These are phyloP conservation scores for Hemibagrus wyckioides DNA, from an alignment of 2,113 vertebrate genomes.

Conservation along the genomic window DNA sequence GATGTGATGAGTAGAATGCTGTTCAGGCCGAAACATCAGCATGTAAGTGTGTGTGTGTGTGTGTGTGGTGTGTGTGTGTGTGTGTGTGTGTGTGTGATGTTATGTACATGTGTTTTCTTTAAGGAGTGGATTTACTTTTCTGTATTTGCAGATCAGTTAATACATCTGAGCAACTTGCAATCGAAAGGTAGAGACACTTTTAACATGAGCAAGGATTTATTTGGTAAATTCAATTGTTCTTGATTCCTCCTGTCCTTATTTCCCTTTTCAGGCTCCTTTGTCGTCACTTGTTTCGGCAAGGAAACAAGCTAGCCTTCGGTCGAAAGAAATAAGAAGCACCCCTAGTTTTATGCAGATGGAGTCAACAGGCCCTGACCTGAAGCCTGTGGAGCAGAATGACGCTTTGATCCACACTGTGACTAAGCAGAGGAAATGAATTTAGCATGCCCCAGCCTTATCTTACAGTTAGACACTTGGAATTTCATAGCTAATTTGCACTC, in stretches of 20 bases:
- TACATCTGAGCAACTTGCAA: background rate
- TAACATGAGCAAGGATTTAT: background rate
- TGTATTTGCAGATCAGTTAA: background rate
- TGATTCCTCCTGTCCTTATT: background rate
- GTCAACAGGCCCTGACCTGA: slow-evolving; percentile 49
- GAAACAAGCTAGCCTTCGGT: background rate
- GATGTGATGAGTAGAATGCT: background rate
- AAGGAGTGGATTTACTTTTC: background rate
- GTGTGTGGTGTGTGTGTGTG: background rate
- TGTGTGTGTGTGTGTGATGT: background rate
- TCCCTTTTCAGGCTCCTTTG: background rate
- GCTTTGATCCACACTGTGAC: slow-evolving; percentile 56
- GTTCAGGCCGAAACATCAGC: background rate
- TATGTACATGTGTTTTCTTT: background rate
- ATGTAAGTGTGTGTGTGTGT: background rate
- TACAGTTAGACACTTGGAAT: slow-evolving; percentile 76
- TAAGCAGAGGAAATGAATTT: slow-evolving; percentile 73
- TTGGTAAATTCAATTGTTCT: background rate
- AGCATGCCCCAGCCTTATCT: slow-evolving; percentile 72
- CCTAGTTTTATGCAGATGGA: background rate
- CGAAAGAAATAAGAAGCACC: background rate
- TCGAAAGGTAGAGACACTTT: background rate
- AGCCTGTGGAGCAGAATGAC: slow-evolving; percentile 54
- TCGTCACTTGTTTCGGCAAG: background rate
- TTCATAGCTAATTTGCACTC: slow-evolving; percentile 78